Evolutionary conservation across 2,113 vertebrate genomes (phyloP), one percentile per base, ranked within the genome.

Genomic region (Atractosteus spatula): DNA sequence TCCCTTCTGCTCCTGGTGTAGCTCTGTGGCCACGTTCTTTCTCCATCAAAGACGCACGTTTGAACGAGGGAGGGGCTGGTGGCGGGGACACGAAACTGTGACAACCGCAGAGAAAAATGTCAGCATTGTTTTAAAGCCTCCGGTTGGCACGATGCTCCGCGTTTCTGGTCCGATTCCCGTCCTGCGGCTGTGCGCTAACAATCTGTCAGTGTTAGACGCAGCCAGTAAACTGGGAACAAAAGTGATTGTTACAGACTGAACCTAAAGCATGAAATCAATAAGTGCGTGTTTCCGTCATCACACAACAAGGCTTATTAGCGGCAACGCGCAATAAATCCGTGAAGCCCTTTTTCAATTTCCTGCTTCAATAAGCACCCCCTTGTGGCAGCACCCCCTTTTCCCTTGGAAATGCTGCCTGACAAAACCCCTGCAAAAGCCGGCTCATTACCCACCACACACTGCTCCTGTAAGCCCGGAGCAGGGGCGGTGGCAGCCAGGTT

Each of bases 311-410:
- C 80, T 80, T 79, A 77, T 83, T 82, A 85, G 79, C 56, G 44
- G 68, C 63, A 43, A 75, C 68, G 62, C 55, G 64, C 55, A 55
- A 79, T 72, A 70, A 74, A 74, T 72, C 72, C 68, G 66, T 61
- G 59, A 3, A 47, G 67, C 62, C 74, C 69, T 13, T 75, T 81
- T 80, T 80, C 75, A 83, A 83, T 83, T 85, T 83, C 79, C 70
- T 83, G 81, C 81, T 81, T 72, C 76, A 81, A 63, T 81, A 77
- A 62, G 66, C 76, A 68, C 62, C 68, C 74, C 56, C 57, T 42
- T 59, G 66, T 69, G 51, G 57, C 66, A 47, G 70, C 8, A 44
- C 43, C 62, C 70, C 61, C 56, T 64, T 69, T 67, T 42, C n/a
- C 41, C 70, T 69, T 66, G 68, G 72, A 77, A 73, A 12, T 65